phyloP scores from a whole-genome alignment of 2,888 invertebrate genomes.

The Tricholauxania praeusta region DNA sequence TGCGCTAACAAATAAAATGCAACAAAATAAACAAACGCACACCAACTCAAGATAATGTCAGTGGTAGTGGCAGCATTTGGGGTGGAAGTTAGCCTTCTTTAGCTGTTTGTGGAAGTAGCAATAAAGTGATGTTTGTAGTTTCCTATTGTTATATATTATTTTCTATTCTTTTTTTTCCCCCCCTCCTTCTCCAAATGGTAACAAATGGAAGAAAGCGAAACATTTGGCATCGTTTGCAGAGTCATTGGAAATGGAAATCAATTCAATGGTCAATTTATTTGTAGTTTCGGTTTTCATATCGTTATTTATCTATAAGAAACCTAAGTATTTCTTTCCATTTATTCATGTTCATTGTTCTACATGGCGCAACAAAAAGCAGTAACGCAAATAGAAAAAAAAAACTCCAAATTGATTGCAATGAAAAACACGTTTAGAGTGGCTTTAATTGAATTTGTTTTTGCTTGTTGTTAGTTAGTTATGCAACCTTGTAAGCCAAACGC shows the following conservation, averaged over 20 bases:
- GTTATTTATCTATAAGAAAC: conserved; percentile 34
- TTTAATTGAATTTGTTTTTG: background rate
- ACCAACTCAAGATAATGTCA: conserved; percentile 8
- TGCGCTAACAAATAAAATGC: conserved; percentile 5
- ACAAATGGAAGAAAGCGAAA: conserved; percentile 1
- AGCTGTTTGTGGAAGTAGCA: background rate
- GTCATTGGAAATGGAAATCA: conserved; percentile 41
- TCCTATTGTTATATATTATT: no score
- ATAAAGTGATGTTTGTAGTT: no score
- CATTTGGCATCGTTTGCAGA: conserved; percentile 33
- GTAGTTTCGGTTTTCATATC: conserved; percentile 45
- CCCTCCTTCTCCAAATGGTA: background rate
- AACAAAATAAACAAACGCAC: conserved; percentile 17
- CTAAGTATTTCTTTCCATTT: no score
- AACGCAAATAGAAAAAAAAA: no score
- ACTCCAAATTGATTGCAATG: no score
- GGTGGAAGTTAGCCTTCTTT: background rate
- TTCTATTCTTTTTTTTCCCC: background rate
- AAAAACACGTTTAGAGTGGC: background rate
- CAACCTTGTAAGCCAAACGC: background rate
- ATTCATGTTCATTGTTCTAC: no score
- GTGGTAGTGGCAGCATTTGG: background rate
- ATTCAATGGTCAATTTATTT: conserved; percentile 48
- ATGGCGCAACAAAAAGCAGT: no score
- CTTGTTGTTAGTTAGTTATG: background rate